phyloP scores from a whole-genome alignment of 2,797 vertebrate genomes.

The Aphelocoma californica region DNA sequence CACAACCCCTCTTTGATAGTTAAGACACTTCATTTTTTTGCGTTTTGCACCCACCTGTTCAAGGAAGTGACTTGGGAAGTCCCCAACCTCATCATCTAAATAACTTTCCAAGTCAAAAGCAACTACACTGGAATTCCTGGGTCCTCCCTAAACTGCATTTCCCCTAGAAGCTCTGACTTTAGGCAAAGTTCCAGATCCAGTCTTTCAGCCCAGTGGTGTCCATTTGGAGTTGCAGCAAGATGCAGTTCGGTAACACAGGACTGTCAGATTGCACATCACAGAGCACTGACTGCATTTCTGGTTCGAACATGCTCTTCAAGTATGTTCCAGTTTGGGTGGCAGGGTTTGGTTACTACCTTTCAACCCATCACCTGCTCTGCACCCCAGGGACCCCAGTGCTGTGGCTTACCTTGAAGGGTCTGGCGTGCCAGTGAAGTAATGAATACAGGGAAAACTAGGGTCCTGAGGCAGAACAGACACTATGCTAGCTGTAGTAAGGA shows the following conservation, averaged over 20 bases:
- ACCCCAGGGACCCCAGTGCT: not conserved
- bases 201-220: not conserved
- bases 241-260: not conserved
- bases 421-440: conserved; percentile 82
- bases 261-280: not conserved
- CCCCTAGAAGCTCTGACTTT: not conserved
- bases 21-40: not conserved
- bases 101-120: not conserved
- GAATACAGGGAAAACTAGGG: conserved; percentile 73
- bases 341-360: not conserved
- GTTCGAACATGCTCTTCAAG: not conserved
- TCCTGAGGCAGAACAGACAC: conserved; percentile 80
- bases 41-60: not conserved
- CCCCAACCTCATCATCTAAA: not conserved
- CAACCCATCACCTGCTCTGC: not conserved
- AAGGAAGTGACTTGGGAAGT: not conserved
- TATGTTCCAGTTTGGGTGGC: not conserved
- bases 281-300: not conserved
- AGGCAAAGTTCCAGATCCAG: not conserved
- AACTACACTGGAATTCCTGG: not conserved
- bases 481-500: conserved; percentile 79
- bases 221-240: not conserved
- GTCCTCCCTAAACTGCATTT: not conserved
- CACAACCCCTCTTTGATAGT: not conserved
- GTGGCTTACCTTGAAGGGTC: conserved; percentile 79